Percentiles rank a stretch among this genome's conserved stretches.
Evolutionary conservation across 2,797 vertebrate species (phyloP).

Genomic region (Loris lydekkerianus): DNA sequence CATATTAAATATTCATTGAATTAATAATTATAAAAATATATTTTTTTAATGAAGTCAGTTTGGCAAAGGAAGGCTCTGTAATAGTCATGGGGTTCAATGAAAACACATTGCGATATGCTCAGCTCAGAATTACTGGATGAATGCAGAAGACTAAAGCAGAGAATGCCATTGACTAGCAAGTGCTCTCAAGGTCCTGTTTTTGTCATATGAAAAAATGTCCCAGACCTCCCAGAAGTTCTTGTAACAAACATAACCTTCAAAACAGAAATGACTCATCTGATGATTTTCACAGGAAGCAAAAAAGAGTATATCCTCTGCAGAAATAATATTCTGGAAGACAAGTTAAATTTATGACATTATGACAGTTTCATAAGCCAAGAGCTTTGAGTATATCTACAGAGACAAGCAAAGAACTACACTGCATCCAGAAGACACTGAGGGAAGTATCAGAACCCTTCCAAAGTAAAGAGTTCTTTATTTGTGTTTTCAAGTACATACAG

Average conservation of each 20-base stretch:
- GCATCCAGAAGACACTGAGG: slow-evolving; percentile 69
- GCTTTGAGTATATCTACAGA: slow-evolving; percentile 78
- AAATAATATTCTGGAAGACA: slow-evolving; percentile 79
- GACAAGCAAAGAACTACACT: slow-evolving; percentile 71
- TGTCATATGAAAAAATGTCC: slow-evolving; percentile 77
- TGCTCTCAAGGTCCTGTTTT: slow-evolving; percentile 26
- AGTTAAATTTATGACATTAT: slow-evolving; percentile 79
- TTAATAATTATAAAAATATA: slow-evolving; percentile 44
- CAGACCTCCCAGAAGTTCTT: slow-evolving; percentile 70
- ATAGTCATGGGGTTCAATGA: not conserved
- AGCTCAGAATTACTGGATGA: not conserved
- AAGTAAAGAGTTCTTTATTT: slow-evolving; percentile 75
- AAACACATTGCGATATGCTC: slow-evolving; percentile 17
- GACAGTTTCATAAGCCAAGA: slow-evolving; percentile 75
- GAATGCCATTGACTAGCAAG: slow-evolving; percentile 22
- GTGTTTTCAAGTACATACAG: slow-evolving; percentile 22
- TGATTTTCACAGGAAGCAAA: slow-evolving; percentile 76
- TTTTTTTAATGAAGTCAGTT: slow-evolving; percentile 55
- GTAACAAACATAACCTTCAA: slow-evolving; percentile 54
- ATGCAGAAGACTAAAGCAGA: slow-evolving; percentile 61
- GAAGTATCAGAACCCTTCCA: slow-evolving; percentile 58
- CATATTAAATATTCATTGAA: slow-evolving; percentile 39
- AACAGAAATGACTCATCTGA: slow-evolving; percentile 62
- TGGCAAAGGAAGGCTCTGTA: slow-evolving; percentile 15
- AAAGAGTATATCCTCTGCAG: slow-evolving; percentile 76